Base-by-base conservation (phyloP, 1,140 invertebrate species). In the Uloborus diversus region DNA sequence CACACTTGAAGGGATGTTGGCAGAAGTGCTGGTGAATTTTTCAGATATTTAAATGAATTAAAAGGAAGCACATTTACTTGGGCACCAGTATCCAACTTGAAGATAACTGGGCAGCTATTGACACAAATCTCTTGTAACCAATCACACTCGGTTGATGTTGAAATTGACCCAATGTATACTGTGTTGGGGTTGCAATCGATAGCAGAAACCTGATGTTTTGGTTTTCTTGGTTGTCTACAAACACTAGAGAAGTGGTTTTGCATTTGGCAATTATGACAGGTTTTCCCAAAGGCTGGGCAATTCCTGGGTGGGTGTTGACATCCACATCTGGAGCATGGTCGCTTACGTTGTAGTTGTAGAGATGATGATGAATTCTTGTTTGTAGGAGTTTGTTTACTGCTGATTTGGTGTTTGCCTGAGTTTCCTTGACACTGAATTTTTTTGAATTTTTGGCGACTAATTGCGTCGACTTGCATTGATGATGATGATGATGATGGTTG, bases 11-110 rank as follows among this genome's bases (percentile, higher is more conserved):
- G n/a, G n/a, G n/a, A n/a, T n/a, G n/a, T n/a, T n/a, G n/a, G n/a
- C n/a, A n/a, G n/a, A n/a, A n/a, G n/a, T n/a, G n/a, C n/a, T n/a
- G n/a, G n/a, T n/a, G n/a, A n/a, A n/a, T n/a, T n/a, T n/a, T n/a
- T n/a, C n/a, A 53, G 23, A 17, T 53, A 20, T 3, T 53, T 14
- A 56, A 56, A 56, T 0, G 30, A 4, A n/a, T 23, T 4, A 4
- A 57, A 71, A 1, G 68, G 25, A 25, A 71, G 32, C 4, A 71
- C 11, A 42, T 71, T 71, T 9, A 56, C 51, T 11, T 71, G 47
- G 7, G 68, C 47, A 33, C 49, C 68, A 17, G 47, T 71, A 32
- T 71, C 68, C 3, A 71, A 17, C 28, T 71, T 56, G 32, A 30
- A 61, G 17, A 27, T 3, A 61, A 30, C 5, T 27, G 57, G 5